Percentiles rank a stretch among this genome's conserved stretches.
phyloP scores from a whole-genome alignment of 2,888 invertebrate species.

The Thelaira solivaga region DNA sequence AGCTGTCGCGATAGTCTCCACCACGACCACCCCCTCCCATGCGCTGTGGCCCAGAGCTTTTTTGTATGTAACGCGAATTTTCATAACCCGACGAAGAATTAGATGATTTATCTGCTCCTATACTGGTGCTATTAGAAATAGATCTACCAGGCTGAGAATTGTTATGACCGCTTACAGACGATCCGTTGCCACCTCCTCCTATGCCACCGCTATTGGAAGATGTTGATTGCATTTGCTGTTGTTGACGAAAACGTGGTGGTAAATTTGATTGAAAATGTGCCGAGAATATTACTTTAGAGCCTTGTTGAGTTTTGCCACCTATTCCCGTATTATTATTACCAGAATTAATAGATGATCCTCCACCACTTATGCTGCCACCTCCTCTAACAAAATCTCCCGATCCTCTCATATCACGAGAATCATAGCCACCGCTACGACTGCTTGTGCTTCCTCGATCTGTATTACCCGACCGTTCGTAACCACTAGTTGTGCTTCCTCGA shows the following conservation, averaged over 20 bases:
- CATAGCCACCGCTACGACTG: constrained; percentile 53
- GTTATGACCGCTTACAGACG: constrained; percentile 59
- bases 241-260: constrained; percentile 90
- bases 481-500: constrained; percentile 47
- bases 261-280: constrained; percentile 88
- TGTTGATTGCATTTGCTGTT: constrained; percentile 78
- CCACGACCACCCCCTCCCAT: constrained; percentile 57
- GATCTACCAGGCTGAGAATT: constrained; percentile 63
- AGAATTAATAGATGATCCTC: background rate
- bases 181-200: constrained; percentile 57
- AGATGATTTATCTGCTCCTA: constrained; percentile 69
- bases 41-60: constrained; percentile 60
- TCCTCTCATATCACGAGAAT: constrained; percentile 54
- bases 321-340: constrained; percentile 47
- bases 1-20: constrained; percentile 67
- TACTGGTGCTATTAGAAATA: constrained; percentile 37
- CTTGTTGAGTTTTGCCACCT: constrained; percentile 65
- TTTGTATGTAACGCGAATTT: constrained; percentile 68
- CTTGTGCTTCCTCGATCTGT: constrained; percentile 62
- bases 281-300: constrained; percentile 78
- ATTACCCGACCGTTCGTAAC: constrained; percentile 63
- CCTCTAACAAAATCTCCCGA: constrained; percentile 58
- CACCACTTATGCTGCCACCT: constrained; percentile 46
- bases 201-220: constrained; percentile 54
- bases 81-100: constrained; percentile 71